A percentile compares a stretch with the other conserved stretches of the same genome.
Conservation (phyloP, 2,797 vertebrate genomes). For the Alca torda region DNA sequence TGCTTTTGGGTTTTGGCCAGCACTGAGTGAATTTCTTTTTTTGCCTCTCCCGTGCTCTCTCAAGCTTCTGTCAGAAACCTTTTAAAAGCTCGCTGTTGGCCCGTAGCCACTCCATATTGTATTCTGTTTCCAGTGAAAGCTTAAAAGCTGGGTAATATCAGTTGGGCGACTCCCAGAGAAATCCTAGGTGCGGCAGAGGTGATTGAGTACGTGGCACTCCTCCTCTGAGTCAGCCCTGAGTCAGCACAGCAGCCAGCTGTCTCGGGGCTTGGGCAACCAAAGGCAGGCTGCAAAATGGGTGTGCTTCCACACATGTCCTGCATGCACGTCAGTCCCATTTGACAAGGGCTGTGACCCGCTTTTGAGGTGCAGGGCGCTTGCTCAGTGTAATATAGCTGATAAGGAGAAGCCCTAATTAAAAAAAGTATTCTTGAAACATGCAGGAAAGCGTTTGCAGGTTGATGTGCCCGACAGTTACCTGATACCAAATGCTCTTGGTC, state of each 20-base stretch:
- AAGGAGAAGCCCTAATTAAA: not conserved
- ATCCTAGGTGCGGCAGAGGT: conserved; percentile 13
- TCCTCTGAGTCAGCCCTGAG: conserved; percentile 20
- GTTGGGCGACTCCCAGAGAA: not conserved
- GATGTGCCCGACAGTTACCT: not conserved
- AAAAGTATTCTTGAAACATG: not conserved
- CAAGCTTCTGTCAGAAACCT: not conserved
- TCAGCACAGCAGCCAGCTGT: not conserved
- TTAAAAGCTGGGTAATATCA: not conserved
- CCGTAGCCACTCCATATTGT: not conserved
- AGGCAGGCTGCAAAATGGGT: not conserved
- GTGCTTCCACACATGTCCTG: not conserved
- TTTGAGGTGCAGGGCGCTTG: not conserved
- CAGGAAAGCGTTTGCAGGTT: not conserved
- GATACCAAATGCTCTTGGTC: fast-evolving
- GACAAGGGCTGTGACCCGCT: not conserved
- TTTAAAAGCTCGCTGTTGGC: not conserved
- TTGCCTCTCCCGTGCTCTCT: not conserved
- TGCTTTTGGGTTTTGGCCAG: not conserved
- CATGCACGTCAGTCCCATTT: fast-evolving
- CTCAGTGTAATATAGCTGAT: not conserved
- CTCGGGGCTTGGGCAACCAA: not conserved
- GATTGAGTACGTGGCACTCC: not conserved
- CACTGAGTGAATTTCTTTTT: not conserved
- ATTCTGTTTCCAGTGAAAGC: not conserved